Evolutionary conservation across 2,113 vertebrate species (phyloP), one percentile per base, ranked within the genome.

Genomic region (Lophura nycthemera): DNA sequence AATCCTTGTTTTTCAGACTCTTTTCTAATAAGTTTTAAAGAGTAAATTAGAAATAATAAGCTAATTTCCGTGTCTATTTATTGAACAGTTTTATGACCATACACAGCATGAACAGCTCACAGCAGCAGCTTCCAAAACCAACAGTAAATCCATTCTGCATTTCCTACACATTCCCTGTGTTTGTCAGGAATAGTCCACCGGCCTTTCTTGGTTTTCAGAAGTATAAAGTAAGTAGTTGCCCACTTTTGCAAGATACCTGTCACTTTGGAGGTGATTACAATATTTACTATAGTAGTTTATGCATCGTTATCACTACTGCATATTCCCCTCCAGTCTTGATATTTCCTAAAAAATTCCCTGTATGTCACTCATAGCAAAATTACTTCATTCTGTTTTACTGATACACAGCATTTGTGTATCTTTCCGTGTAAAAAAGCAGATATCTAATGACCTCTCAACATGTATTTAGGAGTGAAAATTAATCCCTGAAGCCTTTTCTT

Each of bases 381-480:
- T 56, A 71, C 25, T 73, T 77, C 4, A 45, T 50, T 76, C 56
- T 59, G 0, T 50, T 92, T 83, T 71, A 76, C 32, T 48, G 60
- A 80, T 70, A 71, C 85, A 67, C 73, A 86, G 83, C 14, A 85
- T 38, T 74, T 84, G 27, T 27, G 64, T 66, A 43, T 43, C 42
- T 43, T 43, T 43, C 83, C 34, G 12, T 15, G 57, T 61, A 94
- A 95, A 90, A 96, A 93, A 82, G 34, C 81, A 95, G 94, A 92
- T 70, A 94, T 87, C 29, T 66, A 67, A 57, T 83, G 85, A 97
- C 95, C 80, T 96, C 71, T 76, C 83, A 89, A 72, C 48, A 56
- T 13, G 13, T 52, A 83, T 24, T 86, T 88, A 42, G 73, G 63
- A 96, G 69, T 34, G 38, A 52, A 92, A 88, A 93, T 50, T 40